phyloP scores from a whole-genome alignment of 1,140 invertebrate species.

The Drosophila parabipectinata region DNA sequence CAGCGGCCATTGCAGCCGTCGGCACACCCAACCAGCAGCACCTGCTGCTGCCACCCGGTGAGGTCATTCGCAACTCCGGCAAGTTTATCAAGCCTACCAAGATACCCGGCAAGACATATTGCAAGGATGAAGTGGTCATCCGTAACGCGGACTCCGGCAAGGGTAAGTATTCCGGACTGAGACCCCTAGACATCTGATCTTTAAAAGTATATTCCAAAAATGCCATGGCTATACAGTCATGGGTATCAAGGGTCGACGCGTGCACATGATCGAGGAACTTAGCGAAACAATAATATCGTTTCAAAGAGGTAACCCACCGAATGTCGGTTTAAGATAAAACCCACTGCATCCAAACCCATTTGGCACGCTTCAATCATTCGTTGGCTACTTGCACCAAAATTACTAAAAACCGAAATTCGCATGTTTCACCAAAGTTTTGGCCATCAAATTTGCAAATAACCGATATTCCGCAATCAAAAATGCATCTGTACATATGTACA shows the following conservation, averaged over 20 bases:
- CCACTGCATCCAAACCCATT: slow-evolving; percentile 11
- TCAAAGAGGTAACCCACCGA: slow-evolving; percentile 93
- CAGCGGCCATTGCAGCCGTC: slow-evolving; percentile 78
- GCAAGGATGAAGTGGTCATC: slow-evolving; percentile 96
- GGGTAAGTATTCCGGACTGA: slow-evolving; percentile 86
- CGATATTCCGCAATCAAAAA: neutral
- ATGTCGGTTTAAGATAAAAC: slow-evolving; percentile 7
- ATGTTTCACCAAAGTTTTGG: slow-evolving; percentile 3
- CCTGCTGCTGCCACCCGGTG: slow-evolving; percentile 89
- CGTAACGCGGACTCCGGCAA: slow-evolving; percentile 97
- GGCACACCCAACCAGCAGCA: slow-evolving; percentile 80
- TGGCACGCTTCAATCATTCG: slow-evolving; percentile 18
- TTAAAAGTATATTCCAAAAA: slow-evolving; percentile 72
- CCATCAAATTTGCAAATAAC: neutral
- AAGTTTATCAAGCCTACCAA: slow-evolving; percentile 95
- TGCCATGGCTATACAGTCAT: slow-evolving; percentile 89
- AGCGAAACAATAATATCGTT: slow-evolving; percentile 99
- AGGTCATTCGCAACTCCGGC: slow-evolving; percentile 93
- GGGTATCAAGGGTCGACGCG: slow-evolving; percentile 98
- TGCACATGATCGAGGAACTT: slow-evolving; percentile 98
- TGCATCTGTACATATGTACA: neutral
- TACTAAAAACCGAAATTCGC: slow-evolving; percentile 9
- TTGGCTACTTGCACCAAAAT: neutral
- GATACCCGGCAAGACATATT: slow-evolving; percentile 95
- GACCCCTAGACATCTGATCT: slow-evolving; percentile 5